Evolutionary conservation across 2,797 vertebrate species (phyloP).

Genomic region (Acanthiza pusilla): DNA sequence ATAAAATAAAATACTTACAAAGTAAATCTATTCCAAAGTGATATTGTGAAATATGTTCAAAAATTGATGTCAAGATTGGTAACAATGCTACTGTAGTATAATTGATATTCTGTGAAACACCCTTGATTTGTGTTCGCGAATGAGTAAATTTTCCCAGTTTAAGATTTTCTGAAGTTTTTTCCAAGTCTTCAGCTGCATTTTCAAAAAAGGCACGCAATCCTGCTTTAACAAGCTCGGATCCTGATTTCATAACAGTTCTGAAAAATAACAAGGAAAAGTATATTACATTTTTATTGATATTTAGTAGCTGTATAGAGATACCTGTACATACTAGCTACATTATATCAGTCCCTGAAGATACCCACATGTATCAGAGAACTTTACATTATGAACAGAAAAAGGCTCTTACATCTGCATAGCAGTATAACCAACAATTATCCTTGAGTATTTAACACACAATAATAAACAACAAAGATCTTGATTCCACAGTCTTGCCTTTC

Average conservation of each 20-base stretch:
- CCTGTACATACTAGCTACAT: not conserved
- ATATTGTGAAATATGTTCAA: constrained; percentile 94
- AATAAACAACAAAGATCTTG: not conserved
- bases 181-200: constrained; percentile 94
- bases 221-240: constrained; percentile 90
- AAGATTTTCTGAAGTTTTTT: constrained; percentile 94
- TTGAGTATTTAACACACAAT: not conserved
- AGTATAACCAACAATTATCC: not conserved
- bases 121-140: constrained; percentile 96
- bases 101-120: constrained; percentile 98
- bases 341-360: not conserved
- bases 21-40: constrained; percentile 93
- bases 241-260: constrained; percentile 98
- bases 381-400: not conserved
- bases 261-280: not conserved
- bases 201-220: constrained; percentile 94
- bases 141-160: constrained; percentile 98
- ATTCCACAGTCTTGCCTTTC: not conserved
- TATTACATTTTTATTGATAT: not conserved
- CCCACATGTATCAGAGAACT: not conserved
- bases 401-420: not conserved
- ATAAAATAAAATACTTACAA: constrained; percentile 78
- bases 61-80: constrained; percentile 94
- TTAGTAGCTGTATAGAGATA: not conserved
- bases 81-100: constrained; percentile 95